Evolutionary conservation across 1,140 invertebrate species (phyloP), one percentile per base, ranked within the genome.

Genomic region (Frieseomelitta varia): DNA sequence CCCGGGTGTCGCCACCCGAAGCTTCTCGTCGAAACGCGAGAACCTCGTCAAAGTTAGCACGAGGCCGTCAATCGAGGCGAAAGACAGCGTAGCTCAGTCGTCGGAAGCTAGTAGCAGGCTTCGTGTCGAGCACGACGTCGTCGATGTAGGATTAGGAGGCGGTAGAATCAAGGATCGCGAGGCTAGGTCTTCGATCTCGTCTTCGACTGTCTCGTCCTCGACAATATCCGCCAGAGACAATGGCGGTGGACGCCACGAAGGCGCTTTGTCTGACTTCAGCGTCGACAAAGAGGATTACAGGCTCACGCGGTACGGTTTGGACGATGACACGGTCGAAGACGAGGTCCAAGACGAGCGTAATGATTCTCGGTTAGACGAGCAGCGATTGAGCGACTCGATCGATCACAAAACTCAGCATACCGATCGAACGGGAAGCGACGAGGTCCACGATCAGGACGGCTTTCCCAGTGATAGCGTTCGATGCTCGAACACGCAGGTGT

Each of bases 261-360:
- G 85, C 65, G 88, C 85, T 4, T 78, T 89, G 4, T 89, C 88
- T 1, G 88, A 89, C 65, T 89, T 89, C 21, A 89, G 77, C 63
- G 77, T 89, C 34, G 87, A 89, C 24, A 89, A 86, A 14, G 87
- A 89, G 63, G 78, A 89, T n/a, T 89, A 89, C 51, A 88, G 80
- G 17, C 65, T 89, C 19, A 89, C 73, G 19, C 73, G 86, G 17
- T 89, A 89, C 19, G 84, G 68, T 15, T 79, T 77, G n/a, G 73
- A 89, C 8, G 77, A 89, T 2, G 77, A 78, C 19, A 27, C 78
- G 0, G 56, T 17, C 19, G 61, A 78, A 19, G 81, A 76, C 34
- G 51, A 80, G 11, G 3, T 27, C 21, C 55, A 55, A 12, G 67
- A 84, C 17, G 21, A 15, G 14, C 3, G 11, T 19, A n/a, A 81